Conservation (phyloP, 1,140 invertebrate genomes). For the Berghia stephanieae region DNA sequence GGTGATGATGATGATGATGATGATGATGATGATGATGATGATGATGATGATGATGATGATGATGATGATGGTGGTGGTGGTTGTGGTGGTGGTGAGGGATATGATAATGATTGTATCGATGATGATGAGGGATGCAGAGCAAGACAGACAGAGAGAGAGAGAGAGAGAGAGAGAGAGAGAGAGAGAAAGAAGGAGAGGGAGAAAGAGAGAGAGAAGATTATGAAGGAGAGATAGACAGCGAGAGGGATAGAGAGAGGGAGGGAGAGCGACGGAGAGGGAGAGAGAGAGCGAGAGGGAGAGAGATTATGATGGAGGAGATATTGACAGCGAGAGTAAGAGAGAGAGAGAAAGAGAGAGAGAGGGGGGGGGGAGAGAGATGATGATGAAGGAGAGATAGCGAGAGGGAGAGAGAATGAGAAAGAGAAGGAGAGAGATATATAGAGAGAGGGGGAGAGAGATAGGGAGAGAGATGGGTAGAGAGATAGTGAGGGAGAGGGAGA, state of each 20-base stretch:
- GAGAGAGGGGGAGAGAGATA: slow-evolving; percentile 9
- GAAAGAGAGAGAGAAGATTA: neutral
- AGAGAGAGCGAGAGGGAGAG: no score
- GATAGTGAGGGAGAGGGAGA: slow-evolving; percentile 15
- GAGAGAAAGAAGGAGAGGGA: slow-evolving; percentile 15
- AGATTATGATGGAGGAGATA: neutral
- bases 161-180: slow-evolving; percentile 25
- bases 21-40: neutral
- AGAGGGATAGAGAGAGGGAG: no score
- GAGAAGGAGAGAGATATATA: slow-evolving; percentile 17
- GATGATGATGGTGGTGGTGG: no score
- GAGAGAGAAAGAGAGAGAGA: slow-evolving; percentile 19
- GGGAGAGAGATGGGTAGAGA: neutral
- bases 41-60: neutral
- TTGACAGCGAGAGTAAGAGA: slow-evolving; percentile 12
- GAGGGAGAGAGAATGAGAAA: slow-evolving; percentile 14
- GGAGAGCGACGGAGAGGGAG: neutral
- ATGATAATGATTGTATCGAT: no score
- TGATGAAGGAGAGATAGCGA: slow-evolving; percentile 8
- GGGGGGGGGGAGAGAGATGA: neutral
- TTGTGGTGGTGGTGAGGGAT: no score
- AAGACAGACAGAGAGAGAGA: slow-evolving; percentile 24
- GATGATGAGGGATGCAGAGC: slow-evolving; percentile 16
- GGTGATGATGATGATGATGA: no score
- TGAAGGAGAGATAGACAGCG: neutral